Evolutionary conservation across 2,888 invertebrate genomes (phyloP).

Genomic region (Patella pellucida): DNA sequence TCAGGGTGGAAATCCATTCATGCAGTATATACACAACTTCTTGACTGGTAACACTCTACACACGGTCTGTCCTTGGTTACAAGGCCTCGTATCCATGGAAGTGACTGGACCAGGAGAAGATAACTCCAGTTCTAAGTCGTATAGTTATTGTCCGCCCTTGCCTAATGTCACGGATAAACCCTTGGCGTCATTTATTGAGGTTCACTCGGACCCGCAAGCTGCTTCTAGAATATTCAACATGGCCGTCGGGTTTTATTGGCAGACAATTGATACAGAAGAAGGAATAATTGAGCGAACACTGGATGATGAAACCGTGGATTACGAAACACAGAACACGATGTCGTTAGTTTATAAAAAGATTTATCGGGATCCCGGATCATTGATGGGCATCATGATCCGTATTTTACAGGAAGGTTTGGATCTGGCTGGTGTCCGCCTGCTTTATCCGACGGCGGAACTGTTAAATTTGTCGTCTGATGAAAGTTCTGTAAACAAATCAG

Average conservation of each 20-base stretch:
- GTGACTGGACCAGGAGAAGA: conserved; percentile 37
- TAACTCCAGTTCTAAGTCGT: conserved; percentile 30
- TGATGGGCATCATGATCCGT: conserved; percentile 63
- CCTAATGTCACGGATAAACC: conserved; percentile 63
- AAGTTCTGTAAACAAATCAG: conserved; percentile 30
- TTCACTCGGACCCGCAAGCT: conserved; percentile 56
- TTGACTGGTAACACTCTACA: conserved; percentile 61
- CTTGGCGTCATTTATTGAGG: conserved; percentile 61
- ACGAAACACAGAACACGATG: conserved; percentile 63
- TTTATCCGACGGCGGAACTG: conserved; percentile 57
- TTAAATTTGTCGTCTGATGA: conserved; percentile 42
- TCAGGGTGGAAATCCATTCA: conserved; percentile 27
- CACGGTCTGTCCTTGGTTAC: conserved; percentile 61
- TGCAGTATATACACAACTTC: conserved; percentile 49
- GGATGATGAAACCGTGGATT: conserved; percentile 44
- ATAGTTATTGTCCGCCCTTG: conserved; percentile 55
- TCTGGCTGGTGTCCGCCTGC: conserved; percentile 59
- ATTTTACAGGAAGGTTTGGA: conserved; percentile 63
- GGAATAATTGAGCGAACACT: conserved; percentile 40
- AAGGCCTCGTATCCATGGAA: conserved; percentile 56
- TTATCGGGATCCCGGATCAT: conserved; percentile 54
- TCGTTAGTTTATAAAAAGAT: conserved; percentile 64
- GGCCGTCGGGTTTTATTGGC: conserved; percentile 65
- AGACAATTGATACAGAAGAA: conserved; percentile 65
- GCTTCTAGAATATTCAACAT: conserved; percentile 58